These are phyloP conservation scores for Tinamus major DNA, from an alignment of 2,797 vertebrate genomes.

Conservation along the genomic window DNA sequence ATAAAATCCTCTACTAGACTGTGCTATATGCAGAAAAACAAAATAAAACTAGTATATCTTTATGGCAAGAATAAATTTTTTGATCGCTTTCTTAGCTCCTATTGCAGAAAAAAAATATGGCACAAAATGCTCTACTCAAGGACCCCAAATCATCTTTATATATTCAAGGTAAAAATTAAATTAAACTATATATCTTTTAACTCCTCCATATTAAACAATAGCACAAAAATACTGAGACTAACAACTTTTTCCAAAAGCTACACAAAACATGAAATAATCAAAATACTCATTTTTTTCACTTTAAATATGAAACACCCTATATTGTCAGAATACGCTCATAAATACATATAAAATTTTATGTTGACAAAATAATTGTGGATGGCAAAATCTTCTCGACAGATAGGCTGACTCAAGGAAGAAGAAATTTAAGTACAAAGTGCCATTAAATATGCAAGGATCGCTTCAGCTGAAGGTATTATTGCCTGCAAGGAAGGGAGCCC, in stretches of 20 bases:
- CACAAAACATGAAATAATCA: not conserved
- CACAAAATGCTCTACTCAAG: not conserved
- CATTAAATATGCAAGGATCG: conserved; percentile 33
- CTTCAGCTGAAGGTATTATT: not conserved
- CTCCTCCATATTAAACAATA: not conserved
- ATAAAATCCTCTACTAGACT: not conserved
- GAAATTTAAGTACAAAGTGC: conserved; percentile 30
- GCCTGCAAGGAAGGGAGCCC: conserved; percentile 13
- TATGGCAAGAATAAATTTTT: not conserved
- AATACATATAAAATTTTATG: not conserved
- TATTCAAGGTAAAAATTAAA: not conserved
- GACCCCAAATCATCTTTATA: not conserved
- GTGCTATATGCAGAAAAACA: not conserved
- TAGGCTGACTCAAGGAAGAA: not conserved
- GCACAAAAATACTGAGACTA: not conserved
- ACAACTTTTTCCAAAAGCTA: not conserved
- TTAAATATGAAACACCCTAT: not conserved
- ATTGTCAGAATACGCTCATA: not conserved
- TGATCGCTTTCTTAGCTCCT: not conserved
- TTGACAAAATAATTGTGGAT: not conserved
- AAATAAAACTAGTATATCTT: not conserved
- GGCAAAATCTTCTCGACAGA: not conserved
- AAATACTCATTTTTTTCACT: not conserved
- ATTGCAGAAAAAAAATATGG: not conserved
- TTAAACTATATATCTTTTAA: not conserved